phyloP scores from a whole-genome alignment of 2,113 vertebrate genomes.

The Heliornis fulica region DNA sequence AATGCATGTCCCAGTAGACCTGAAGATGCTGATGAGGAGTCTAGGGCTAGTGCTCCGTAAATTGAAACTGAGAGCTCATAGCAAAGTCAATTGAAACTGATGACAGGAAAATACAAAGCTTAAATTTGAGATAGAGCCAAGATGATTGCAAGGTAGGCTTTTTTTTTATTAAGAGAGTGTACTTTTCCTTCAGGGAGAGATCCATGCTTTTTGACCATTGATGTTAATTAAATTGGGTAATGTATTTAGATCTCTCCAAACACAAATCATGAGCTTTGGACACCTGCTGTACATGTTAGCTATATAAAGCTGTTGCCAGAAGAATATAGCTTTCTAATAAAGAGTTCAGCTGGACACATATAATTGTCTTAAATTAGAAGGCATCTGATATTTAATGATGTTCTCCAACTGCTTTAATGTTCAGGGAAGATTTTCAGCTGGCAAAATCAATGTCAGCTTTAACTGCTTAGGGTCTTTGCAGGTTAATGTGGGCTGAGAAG shows the following conservation, averaged over 20 bases:
- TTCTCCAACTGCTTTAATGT: not conserved
- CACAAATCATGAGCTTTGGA: not conserved
- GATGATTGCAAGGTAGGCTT: conserved; percentile 4
- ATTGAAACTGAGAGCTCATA: conserved; percentile 19
- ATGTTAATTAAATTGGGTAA: not conserved
- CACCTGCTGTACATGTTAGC: not conserved
- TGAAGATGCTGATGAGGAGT: conserved; percentile 27
- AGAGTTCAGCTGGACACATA: not conserved
- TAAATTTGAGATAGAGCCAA: conserved; percentile 39
- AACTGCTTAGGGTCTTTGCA: not conserved
- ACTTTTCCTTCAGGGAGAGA: conserved; percentile 34
- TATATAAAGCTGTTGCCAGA: not conserved
- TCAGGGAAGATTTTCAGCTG: not conserved
- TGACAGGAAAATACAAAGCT: not conserved
- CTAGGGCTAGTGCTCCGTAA: conserved; percentile 23
- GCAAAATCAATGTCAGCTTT: not conserved
- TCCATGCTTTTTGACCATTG: not conserved
- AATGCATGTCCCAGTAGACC: not conserved
- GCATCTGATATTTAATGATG: not conserved
- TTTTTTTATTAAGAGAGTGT: conserved; percentile 39
- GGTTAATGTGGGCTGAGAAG: not conserved
- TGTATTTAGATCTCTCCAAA: not conserved
- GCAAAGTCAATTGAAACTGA: conserved; percentile 26
- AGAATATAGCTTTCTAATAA: not conserved
- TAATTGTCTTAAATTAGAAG: not conserved